Conservation (phyloP, 2,888 invertebrate genomes). For the Pogonocherus hispidulus region DNA sequence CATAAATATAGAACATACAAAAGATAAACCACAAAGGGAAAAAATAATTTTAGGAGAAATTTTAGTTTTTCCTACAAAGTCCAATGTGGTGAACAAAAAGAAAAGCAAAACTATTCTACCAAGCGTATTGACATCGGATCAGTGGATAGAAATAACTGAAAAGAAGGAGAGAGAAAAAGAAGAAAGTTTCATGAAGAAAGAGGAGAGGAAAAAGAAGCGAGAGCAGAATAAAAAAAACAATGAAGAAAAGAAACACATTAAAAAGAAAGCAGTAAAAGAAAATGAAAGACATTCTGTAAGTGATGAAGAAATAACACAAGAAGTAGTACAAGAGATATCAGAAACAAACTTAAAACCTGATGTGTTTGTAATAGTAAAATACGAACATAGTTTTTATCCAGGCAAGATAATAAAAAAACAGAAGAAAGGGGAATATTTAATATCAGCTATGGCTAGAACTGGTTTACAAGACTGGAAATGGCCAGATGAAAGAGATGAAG, state of each 20-base stretch:
- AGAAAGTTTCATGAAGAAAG: neutral
- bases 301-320: neutral
- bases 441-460: neutral
- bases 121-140: neutral
- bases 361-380: neutral
- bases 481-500: conserved; percentile 8
- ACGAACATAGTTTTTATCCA: conserved; percentile 3
- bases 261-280: neutral
- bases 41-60: conserved; percentile 1
- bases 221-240: neutral
- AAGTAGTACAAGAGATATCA: neutral
- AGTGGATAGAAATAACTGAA: neutral
- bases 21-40: neutral
- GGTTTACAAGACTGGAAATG: neutral
- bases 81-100: neutral
- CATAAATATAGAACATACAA: no score
- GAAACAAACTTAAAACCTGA: neutral
- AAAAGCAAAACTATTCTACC: neutral
- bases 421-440: neutral
- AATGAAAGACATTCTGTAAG: neutral
- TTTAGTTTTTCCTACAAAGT: conserved; percentile 3
- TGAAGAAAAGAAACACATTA: neutral
- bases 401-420: neutral
- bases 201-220: conserved; percentile 2
- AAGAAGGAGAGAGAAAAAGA: neutral